Conservation (phyloP, 2,888 invertebrate genomes). For the Drosophila fungiperda region DNA sequence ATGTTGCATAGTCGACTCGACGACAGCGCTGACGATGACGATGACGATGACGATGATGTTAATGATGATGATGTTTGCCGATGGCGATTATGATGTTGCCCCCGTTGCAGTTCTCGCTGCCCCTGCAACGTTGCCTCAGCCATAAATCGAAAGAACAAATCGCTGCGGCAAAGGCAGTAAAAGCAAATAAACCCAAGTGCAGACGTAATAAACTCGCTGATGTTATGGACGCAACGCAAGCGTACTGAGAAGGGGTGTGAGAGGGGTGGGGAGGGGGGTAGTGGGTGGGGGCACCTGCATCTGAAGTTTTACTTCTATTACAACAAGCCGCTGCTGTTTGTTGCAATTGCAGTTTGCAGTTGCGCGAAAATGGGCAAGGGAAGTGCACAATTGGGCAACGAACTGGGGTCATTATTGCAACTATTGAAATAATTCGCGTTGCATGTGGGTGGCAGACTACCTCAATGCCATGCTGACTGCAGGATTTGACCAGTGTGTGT, state of each 20-base stretch:
- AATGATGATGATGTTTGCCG: constrained; percentile 25
- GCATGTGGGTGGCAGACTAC: constrained; percentile 64
- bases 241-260: not conserved
- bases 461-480: constrained; percentile 5
- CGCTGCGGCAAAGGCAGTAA: constrained; percentile 82
- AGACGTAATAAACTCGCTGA: constrained; percentile 81
- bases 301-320: constrained; percentile 48
- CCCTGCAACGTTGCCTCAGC: constrained; percentile 31
- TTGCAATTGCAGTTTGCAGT: constrained; percentile 15
- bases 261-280: not conserved
- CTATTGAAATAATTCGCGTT: constrained; percentile 72
- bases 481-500: not conserved
- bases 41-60: constrained; percentile 46
- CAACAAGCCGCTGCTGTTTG: not conserved
- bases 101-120: constrained; percentile 35
- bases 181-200: constrained; percentile 81
- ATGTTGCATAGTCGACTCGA: constrained; percentile 62
- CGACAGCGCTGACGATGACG: constrained; percentile 28
- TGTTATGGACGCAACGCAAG: constrained; percentile 61
- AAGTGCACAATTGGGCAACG: constrained; percentile 67
- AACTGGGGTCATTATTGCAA: constrained; percentile 72
- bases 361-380: constrained; percentile 45
- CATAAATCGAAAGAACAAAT: constrained; percentile 82
- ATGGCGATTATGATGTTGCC: constrained; percentile 43
- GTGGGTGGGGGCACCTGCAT: constrained; percentile 9